Evolutionary conservation across 2,113 vertebrate genomes (phyloP).

Genomic region (Rhombomys opimus): DNA sequence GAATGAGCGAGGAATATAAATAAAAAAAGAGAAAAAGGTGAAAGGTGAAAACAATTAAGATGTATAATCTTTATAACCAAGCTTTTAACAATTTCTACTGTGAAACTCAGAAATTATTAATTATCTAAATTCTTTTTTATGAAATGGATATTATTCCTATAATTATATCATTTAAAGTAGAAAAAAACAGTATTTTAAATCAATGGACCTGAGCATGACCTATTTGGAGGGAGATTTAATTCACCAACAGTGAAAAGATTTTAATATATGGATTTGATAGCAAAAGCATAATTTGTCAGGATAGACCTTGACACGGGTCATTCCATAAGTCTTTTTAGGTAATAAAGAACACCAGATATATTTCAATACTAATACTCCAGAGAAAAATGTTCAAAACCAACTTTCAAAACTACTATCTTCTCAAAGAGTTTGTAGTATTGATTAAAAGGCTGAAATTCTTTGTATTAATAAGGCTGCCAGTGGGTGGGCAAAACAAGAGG

Average conservation of each 20-base stretch:
- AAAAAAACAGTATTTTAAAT: not conserved
- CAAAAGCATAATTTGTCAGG: conserved; percentile 1
- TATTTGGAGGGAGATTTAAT: conserved; percentile 51
- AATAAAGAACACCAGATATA: not conserved
- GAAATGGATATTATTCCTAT: conserved; percentile 55
- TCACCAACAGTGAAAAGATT: not conserved
- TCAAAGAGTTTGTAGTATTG: not conserved
- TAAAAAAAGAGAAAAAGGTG: not conserved
- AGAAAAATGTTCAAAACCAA: not conserved
- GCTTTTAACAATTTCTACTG: conserved; percentile 22
- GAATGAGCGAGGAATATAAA: not conserved
- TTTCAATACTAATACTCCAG: not conserved
- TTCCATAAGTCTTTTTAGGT: conserved; percentile 1
- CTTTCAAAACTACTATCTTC: conserved; percentile 6
- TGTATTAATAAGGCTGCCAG: not conserved
- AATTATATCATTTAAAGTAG: conserved; percentile 61
- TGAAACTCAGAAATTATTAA: conserved; percentile 42
- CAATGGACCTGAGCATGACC: not conserved
- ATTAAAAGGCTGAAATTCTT: not conserved
- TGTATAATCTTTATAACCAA: conserved; percentile 53
- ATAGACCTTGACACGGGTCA: not conserved
- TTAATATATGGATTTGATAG: not conserved
- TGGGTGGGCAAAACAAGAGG: not conserved
- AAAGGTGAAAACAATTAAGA: conserved; percentile 59
- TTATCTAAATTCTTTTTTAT: conserved; percentile 42